Evolutionary conservation across 2,113 vertebrate species (phyloP).

Genomic region (Chloropsis hardwickii): DNA sequence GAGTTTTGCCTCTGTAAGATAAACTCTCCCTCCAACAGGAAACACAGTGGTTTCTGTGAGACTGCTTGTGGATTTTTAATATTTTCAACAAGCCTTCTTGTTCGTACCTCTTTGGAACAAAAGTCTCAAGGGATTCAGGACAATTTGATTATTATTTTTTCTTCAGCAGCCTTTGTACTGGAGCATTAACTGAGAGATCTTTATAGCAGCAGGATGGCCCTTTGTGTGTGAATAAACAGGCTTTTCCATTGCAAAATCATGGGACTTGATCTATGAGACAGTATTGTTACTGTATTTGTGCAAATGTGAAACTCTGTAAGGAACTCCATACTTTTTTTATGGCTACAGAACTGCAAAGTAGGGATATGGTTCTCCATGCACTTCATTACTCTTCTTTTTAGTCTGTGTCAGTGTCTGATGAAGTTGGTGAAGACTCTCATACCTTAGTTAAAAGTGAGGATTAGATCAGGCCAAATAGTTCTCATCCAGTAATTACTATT

Average conservation of each 20-base stretch:
- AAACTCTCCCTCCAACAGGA: neutral
- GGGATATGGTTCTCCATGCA: neutral
- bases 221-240: slow-evolving; percentile 30
- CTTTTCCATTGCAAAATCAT: neutral
- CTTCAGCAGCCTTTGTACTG: neutral
- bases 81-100: neutral
- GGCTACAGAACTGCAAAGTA: neutral
- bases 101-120: neutral
- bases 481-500: neutral
- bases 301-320: slow-evolving; percentile 9
- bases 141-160: slow-evolving; percentile 18
- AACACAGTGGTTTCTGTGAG: neutral
- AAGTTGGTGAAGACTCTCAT: neutral
- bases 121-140: neutral
- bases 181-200: neutral
- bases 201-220: slow-evolving; percentile 6
- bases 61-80: neutral
- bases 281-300: neutral
- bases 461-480: neutral
- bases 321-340: neutral
- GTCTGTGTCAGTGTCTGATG: neutral
- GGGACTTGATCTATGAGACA: neutral
- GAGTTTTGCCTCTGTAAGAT: neutral
- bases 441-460: neutral
- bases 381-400: neutral